Conservation (phyloP, 35 echinoderm and acorn worm genomes). For the Diadema setosum region DNA sequence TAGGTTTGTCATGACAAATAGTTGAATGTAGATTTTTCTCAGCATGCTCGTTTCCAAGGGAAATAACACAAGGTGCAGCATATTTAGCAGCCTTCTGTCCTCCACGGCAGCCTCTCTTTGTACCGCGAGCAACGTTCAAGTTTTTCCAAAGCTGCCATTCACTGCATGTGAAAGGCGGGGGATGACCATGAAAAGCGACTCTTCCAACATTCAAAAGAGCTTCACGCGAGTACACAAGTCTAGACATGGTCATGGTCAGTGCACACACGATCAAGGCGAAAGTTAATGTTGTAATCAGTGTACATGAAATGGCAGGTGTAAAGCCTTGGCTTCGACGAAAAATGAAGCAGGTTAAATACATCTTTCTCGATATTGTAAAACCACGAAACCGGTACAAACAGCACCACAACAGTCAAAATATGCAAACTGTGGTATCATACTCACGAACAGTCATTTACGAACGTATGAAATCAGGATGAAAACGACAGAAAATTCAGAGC, state of each 20-base stretch:
- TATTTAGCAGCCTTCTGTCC: background rate
- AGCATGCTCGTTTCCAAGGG: background rate
- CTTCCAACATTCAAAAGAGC: background rate
- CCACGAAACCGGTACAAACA: background rate
- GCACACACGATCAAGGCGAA: background rate
- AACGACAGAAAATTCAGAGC: background rate
- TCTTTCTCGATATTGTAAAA: background rate
- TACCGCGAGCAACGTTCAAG: background rate
- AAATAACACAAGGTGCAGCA: background rate
- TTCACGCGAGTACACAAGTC: background rate
- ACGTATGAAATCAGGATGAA: background rate
- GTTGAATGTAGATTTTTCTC: background rate
- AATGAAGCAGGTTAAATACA: background rate
- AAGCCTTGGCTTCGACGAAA: background rate
- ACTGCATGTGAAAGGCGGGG: background rate
- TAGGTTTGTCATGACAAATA: background rate
- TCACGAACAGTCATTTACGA: background rate
- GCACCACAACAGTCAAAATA: background rate
- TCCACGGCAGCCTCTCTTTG: background rate
- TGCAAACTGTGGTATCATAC: background rate
- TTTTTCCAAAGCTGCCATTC: background rate
- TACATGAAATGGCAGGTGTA: background rate
- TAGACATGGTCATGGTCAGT: constrained; percentile 1
- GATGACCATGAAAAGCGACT: background rate
- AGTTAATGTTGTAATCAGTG: background rate